Base-by-base conservation (phyloP, 2,113 vertebrate genomes). In the Burhinus oedicnemus region DNA sequence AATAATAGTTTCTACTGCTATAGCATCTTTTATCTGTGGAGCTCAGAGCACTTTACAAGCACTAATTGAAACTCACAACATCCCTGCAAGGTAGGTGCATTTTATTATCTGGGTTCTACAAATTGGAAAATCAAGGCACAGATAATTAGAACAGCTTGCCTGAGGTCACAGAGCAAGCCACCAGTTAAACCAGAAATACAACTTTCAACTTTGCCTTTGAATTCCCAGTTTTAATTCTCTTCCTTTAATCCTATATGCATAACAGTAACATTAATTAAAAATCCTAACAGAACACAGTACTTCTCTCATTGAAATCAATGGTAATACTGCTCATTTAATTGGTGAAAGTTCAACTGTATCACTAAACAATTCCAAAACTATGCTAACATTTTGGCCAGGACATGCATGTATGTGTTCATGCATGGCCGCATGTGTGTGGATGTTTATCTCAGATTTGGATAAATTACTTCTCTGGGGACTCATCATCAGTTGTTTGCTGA, bases 11-110 rank as follows among this genome's bases (percentile, higher is more conserved):
- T 49, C 65, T 86, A 40, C 20, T 34, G 22, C 32, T 47, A 8
- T 5, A 58, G 29, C 3, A 0, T 66, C 64, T 82, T 94, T 78
- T 82, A 93, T 83, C 55, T 76, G 34, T 34, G 66, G 30, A 49
- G 60, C 60, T 87, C 68, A 62, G 55, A 66, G 51, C 32, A 23
- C 42, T 78, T 84, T 30, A 77, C 57, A 87, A 93, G 44, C 44
- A 60, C 26, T 95, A 83, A 93, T 32, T 94, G 82, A 93, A 96
- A 89, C 29, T 74, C 66, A 36, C 38, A 85, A 76, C 25, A 83
- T 16, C 34, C 36, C 85, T 93, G 44, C n/a, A 83, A 93, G 70
- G 44, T 51, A 68, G 45, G 23, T 58, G 55, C 70, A 36, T 93
- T 75, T 87, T 82, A 76, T 82, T 95, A 23, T 47, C 57, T 60